These are phyloP conservation scores for Pogonomyrmex barbatus DNA, from an alignment of 1,140 invertebrate species.

Conservation along the genomic window DNA sequence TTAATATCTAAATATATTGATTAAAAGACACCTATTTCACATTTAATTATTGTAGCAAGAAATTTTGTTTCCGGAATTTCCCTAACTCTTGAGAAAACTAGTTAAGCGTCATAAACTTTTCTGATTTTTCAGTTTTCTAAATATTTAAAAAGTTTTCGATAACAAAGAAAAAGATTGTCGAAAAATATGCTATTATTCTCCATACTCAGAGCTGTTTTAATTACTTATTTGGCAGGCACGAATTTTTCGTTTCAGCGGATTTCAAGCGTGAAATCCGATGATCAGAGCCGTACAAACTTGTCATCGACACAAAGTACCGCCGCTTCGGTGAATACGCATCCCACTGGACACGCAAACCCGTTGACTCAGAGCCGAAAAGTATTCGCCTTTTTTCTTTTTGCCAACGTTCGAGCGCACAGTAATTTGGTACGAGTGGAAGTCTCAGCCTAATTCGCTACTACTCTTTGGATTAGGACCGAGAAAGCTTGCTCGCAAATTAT, in stretches of 20 bases:
- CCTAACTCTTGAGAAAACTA: not conserved
- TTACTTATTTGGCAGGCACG: conserved; percentile 29
- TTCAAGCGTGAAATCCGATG: conserved; percentile 40
- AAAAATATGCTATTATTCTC: not conserved
- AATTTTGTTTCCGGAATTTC: not conserved
- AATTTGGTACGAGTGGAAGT: conserved; percentile 13
- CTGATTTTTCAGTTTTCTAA: not conserved
- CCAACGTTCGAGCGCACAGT: not conserved
- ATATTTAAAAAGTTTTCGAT: not conserved
- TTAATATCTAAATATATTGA: not conserved
- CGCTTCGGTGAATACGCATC: conserved; percentile 33
- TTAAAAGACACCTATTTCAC: not conserved
- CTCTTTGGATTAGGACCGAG: not conserved
- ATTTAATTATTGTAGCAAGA: not conserved
- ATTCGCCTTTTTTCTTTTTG: conserved; percentile 40
- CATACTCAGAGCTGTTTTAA: conserved; percentile 19
- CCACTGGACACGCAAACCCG: conserved; percentile 33
- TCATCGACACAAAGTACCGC: conserved; percentile 55
- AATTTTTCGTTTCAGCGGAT: conserved; percentile 36
- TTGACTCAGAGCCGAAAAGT: conserved; percentile 51
- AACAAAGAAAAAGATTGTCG: not conserved
- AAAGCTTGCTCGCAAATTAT: conserved; percentile 36
- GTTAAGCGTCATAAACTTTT: not conserved
- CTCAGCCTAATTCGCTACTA: conserved; percentile 42
- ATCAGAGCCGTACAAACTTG: conserved; percentile 38